Conservation (phyloP, 2,797 vertebrate species). For the Sebastes kiyomatsui region DNA sequence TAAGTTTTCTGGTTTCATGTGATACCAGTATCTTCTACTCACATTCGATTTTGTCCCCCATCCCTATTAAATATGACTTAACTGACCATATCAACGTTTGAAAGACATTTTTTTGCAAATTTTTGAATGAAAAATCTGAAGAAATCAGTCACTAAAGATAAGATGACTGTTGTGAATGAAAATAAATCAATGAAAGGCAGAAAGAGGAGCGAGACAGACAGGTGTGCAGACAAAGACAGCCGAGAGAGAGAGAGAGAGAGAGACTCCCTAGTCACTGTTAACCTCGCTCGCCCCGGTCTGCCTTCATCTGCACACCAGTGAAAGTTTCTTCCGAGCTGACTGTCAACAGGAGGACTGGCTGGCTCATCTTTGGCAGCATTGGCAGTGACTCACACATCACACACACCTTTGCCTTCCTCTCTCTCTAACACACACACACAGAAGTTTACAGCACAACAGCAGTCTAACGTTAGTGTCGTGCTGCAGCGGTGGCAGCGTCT, state of each 20-base stretch:
- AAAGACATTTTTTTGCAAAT: background rate
- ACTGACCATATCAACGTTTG: background rate
- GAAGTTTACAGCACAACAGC: background rate
- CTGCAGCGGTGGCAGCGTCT: constrained; percentile 1
- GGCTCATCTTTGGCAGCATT: constrained; percentile 11
- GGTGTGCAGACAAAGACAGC: background rate
- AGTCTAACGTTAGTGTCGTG: background rate
- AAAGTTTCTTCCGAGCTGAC: background rate
- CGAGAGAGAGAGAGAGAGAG: background rate
- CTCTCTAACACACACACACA: background rate
- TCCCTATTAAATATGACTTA: fast-evolving
- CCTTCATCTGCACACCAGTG: constrained; percentile 1
- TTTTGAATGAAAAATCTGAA: background rate
- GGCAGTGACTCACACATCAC: background rate
- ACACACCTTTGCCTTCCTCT: background rate
- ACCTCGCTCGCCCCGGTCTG: constrained; percentile 19
- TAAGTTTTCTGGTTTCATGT: too few species aligned
- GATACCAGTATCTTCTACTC: too few species aligned
- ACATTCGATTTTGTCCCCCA: too few species aligned
- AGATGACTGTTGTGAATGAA: background rate
- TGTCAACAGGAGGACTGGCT: background rate
- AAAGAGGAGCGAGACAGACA: background rate
- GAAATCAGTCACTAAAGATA: background rate
- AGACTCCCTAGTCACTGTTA: background rate
- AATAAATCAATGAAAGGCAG: background rate